phyloP scores from a whole-genome alignment of 2,113 vertebrate species.

The Trochalopteron elliotii region DNA sequence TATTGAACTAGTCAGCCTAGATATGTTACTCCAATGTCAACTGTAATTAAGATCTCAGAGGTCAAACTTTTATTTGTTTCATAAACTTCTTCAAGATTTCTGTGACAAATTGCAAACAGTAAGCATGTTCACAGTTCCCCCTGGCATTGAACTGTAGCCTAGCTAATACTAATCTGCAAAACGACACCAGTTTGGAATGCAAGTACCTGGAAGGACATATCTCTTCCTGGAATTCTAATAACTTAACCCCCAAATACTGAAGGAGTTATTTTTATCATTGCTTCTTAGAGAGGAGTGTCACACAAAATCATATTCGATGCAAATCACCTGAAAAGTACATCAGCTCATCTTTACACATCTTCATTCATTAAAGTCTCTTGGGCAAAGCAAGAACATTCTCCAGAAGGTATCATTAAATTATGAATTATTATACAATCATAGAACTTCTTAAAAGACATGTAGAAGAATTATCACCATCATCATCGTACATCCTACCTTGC shows the following conservation, averaged over 20 bases:
- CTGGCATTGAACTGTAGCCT: background rate
- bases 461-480: background rate
- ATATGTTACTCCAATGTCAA: background rate
- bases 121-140: background rate
- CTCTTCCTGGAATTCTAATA: background rate
- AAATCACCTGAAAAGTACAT: background rate
- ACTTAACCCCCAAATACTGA: background rate
- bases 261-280: background rate
- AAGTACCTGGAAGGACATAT: background rate
- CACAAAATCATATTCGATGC: background rate
- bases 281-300: background rate
- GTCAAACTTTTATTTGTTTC: background rate
- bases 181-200: background rate
- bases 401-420: background rate
- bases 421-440: background rate
- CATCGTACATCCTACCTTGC: slow-evolving; percentile 80
- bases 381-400: background rate
- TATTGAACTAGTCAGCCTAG: background rate
- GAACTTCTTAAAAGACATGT: background rate
- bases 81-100: background rate
- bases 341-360: background rate
- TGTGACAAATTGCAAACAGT: background rate
- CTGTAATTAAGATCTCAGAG: background rate
- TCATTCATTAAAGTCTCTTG: background rate
- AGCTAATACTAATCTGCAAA: background rate